Conservation (phyloP, 2,888 invertebrate species). For the Andrena praecox region DNA sequence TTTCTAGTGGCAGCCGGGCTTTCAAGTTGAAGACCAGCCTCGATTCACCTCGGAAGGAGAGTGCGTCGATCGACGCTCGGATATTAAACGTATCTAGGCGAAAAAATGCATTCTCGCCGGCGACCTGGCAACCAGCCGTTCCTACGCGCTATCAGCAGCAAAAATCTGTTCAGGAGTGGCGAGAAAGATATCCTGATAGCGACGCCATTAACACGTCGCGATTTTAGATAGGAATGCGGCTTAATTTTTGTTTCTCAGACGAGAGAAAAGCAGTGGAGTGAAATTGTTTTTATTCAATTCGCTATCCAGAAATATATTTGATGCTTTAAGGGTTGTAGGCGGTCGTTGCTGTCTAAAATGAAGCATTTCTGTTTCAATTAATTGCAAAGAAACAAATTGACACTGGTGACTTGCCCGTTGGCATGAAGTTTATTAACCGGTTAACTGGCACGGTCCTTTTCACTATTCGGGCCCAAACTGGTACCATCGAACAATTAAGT, state of each 20-base stretch:
- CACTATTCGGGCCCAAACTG: no score
- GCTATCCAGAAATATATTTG: no score
- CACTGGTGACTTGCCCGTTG: no score
- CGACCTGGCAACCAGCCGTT: slow-evolving; percentile 21
- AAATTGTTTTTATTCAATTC: neutral
- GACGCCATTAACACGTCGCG: slow-evolving; percentile 6
- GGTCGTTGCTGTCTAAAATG: no score
- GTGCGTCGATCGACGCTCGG: slow-evolving; percentile 4
- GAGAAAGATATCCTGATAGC: neutral
- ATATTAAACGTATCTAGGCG: slow-evolving; percentile 39
- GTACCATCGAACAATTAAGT: no score
- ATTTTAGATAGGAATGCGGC: neutral
- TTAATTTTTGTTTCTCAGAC: neutral
- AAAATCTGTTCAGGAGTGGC: slow-evolving; percentile 14
- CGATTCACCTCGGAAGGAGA: slow-evolving; percentile 28
- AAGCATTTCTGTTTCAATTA: no score
- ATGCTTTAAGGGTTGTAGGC: no score
- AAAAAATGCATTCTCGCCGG: slow-evolving; percentile 25
- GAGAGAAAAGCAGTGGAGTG: neutral
- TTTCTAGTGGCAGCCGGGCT: slow-evolving; percentile 21
- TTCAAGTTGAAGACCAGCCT: slow-evolving; percentile 51
- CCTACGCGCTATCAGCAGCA: slow-evolving; percentile 1
- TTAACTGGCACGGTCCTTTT: no score
- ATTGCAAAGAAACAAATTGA: no score
- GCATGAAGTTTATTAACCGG: no score